Percentiles rank a stretch among this genome's conserved stretches.
phyloP scores from a whole-genome alignment of 2,797 vertebrate species.

The Scyliorhinus canicula region DNA sequence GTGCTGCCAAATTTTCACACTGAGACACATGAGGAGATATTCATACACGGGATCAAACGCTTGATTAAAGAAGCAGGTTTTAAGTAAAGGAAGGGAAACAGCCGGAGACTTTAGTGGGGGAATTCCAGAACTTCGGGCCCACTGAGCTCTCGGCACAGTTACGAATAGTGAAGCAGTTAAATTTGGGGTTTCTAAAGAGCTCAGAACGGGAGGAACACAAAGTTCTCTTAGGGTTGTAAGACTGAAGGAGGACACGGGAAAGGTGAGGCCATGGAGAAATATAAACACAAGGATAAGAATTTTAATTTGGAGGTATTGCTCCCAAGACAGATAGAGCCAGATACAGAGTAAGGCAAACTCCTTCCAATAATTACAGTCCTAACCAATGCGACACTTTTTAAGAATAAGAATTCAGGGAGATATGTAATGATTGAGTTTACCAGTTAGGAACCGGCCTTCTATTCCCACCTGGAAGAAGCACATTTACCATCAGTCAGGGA shows the following conservation, averaged over 20 bases:
- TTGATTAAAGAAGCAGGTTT: neutral
- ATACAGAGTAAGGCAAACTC: neutral
- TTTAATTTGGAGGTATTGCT: neutral
- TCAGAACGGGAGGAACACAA: neutral
- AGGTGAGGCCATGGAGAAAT: too few species aligned
- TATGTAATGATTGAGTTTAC: too few species aligned
- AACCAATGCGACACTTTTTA: neutral
- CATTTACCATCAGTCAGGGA: neutral
- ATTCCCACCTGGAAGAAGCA: too few species aligned
- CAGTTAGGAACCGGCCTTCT: neutral
- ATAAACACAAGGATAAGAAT: neutral
- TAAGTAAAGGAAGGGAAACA: neutral
- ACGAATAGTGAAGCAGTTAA: neutral
- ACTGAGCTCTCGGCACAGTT: neutral
- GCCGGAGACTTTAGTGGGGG: neutral
- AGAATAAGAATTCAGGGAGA: neutral
- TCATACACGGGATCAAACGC: neutral
- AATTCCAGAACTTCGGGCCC: neutral
- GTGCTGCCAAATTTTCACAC: too few species aligned
- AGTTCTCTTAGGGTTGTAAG: neutral
- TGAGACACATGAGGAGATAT: neutral
- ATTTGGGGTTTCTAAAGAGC: neutral
- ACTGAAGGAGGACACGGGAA: neutral
- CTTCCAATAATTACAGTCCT: neutral
- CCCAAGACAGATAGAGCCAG: neutral